A percentile compares a stretch with the other conserved stretches of the same genome.
Conservation (phyloP, 2,113 vertebrate genomes). For the Cyprinodon variegatus region DNA sequence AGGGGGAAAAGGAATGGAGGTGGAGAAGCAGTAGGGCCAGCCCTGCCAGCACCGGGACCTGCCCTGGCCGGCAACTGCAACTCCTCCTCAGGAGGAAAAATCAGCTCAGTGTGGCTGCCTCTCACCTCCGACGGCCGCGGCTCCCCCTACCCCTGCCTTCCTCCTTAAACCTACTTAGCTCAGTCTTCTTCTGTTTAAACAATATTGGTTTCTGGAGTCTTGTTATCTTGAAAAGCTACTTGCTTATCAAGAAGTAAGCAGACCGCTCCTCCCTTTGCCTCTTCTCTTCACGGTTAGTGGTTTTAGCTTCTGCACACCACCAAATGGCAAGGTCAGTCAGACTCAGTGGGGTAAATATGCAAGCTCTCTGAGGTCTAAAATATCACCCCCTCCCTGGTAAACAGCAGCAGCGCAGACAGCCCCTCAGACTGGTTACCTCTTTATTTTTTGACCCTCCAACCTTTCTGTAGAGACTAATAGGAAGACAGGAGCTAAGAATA, state of each 20-base stretch:
- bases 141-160: conserved; percentile 23
- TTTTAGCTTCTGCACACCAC: conserved; percentile 65
- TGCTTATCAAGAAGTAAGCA: conserved; percentile 15
- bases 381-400: conserved; percentile 76
- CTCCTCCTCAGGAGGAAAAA: conserved; percentile 72
- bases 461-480: conserved; percentile 83
- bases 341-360: conserved; percentile 79
- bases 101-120: conserved; percentile 74
- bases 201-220: conserved; percentile 12
- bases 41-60: conserved; percentile 78
- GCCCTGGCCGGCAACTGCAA: conserved; percentile 74
- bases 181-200: conserved; percentile 22
- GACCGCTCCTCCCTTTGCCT: conserved; percentile 36
- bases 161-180: conserved; percentile 28
- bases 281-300: conserved; percentile 40
- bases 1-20: conserved; percentile 68
- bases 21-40: conserved; percentile 80
- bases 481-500: conserved; percentile 82
- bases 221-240: conserved; percentile 22
- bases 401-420: conserved; percentile 77
- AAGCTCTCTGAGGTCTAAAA: conserved; percentile 70
- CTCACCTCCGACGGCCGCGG: conserved; percentile 35
- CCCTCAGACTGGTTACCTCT: conserved; percentile 80
- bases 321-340: conserved; percentile 77
- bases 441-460: conserved; percentile 89